Evolutionary conservation across 2,113 vertebrate species (phyloP).

Genomic region (Hucho hucho): DNA sequence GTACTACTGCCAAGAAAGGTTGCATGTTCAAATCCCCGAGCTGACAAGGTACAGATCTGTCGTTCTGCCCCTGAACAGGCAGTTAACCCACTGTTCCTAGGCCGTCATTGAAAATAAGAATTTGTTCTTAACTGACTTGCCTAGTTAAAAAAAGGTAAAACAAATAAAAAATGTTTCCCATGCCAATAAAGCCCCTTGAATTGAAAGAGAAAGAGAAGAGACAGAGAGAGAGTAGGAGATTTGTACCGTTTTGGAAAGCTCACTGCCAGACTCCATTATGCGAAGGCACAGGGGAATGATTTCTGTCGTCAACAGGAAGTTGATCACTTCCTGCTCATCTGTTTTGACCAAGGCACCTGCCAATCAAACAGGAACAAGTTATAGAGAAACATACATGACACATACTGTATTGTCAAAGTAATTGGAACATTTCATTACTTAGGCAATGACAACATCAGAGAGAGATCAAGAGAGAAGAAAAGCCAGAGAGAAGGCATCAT

Average conservation of each 20-base stretch:
- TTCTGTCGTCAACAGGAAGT: slow-evolving; percentile 96
- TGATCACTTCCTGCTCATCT: slow-evolving; percentile 98
- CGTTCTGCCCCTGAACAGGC: too few relatives aligned
- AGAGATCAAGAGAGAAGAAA: background rate
- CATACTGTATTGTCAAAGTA: background rate
- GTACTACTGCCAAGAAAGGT: too few relatives aligned
- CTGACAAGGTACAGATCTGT: too few relatives aligned
- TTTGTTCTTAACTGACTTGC: too few relatives aligned
- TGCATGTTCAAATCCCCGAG: too few relatives aligned
- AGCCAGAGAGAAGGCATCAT: background rate
- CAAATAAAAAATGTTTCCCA: too few relatives aligned
- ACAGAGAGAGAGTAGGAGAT: background rate
- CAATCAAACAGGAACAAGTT: slow-evolving; percentile 25
- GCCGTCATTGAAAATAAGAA: too few relatives aligned
- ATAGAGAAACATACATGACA: background rate
- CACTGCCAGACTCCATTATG: slow-evolving; percentile 98
- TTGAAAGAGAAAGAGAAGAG: too few relatives aligned
- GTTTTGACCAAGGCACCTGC: slow-evolving; percentile 96
- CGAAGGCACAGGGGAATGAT: slow-evolving; percentile 97
- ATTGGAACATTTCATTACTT: background rate
- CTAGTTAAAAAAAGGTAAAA: too few relatives aligned
- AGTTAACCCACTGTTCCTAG: too few relatives aligned
- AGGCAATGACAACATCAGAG: background rate
- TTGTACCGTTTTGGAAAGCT: slow-evolving; percentile 95
- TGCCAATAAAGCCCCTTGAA: too few relatives aligned